These are phyloP conservation scores for Phymorhynchus buccinoides DNA, from an alignment of 1,140 invertebrate species.

Conservation along the genomic window DNA sequence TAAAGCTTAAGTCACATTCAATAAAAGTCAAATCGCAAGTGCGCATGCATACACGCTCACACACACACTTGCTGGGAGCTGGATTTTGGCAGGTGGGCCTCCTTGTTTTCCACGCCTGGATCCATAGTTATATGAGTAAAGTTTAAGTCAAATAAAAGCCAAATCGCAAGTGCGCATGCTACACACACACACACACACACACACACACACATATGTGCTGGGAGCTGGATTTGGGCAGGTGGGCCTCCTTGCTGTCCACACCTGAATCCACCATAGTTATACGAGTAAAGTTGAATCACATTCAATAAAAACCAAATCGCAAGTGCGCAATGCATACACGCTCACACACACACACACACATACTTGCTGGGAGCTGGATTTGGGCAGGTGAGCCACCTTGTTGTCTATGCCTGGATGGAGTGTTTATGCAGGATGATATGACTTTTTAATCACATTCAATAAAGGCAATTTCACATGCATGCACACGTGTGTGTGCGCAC, in stretches of 20 bases:
- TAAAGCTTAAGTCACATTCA: neutral
- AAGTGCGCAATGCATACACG: neutral
- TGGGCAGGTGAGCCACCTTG: no score
- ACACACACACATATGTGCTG: constrained; percentile 73
- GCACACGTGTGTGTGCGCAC: no score
- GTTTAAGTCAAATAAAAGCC: neutral
- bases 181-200: neutral
- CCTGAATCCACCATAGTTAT: constrained; percentile 74
- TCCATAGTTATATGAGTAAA: neutral
- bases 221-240: constrained; percentile 83
- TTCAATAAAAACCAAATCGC: neutral
- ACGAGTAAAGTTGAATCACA: neutral
- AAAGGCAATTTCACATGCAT: no score
- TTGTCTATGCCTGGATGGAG: no score
- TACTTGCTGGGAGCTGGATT: no score
- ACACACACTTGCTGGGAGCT: constrained; percentile 77
- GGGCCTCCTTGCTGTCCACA: constrained; percentile 82
- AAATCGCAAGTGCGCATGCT: neutral
- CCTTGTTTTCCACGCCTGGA: constrained; percentile 81
- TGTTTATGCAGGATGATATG: no score
- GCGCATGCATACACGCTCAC: constrained; percentile 4
- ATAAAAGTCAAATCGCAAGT: no score
- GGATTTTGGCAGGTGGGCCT: constrained; percentile 84
- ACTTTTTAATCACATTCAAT: neutral
- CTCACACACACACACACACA: no score